A percentile compares a stretch with the other conserved stretches of the same genome.
phyloP scores from a whole-genome alignment of 2,113 vertebrate species.

The Paracanthobrama guichenoti region DNA sequence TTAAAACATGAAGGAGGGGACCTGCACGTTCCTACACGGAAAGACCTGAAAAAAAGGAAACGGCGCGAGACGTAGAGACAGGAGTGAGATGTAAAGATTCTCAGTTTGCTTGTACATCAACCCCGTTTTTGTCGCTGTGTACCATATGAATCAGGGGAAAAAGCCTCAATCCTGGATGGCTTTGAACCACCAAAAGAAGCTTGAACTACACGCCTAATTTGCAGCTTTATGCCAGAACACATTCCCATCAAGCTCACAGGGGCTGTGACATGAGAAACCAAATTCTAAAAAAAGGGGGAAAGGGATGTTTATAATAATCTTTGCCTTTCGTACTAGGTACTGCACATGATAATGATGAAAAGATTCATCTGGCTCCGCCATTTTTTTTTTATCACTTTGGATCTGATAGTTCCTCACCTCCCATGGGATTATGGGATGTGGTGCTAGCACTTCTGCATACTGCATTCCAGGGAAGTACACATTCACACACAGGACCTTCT shows the following conservation, averaged over 20 bases:
- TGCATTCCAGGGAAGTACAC: neutral
- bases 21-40: conserved; percentile 21
- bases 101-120: conserved; percentile 62
- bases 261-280: conserved; percentile 53
- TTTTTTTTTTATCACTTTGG: neutral
- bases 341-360: neutral
- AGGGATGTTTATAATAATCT: conserved; percentile 49
- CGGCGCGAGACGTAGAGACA: conserved; percentile 26
- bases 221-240: conserved; percentile 57
- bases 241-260: conserved; percentile 56
- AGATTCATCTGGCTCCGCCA: neutral
- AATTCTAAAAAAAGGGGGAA: conserved; percentile 26
- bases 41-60: conserved; percentile 14
- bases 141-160: conserved; percentile 40
- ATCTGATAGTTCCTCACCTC: neutral
- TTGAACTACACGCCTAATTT: conserved; percentile 60
- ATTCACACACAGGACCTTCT: neutral
- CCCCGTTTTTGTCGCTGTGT: conserved; percentile 48
- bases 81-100: conserved; percentile 57
- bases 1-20: conserved; percentile 66
- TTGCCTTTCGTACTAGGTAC: conserved; percentile 7
- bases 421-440: neutral
- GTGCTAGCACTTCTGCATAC: neutral
- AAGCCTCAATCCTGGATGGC: conserved; percentile 48
- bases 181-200: conserved; percentile 56